phyloP scores from a whole-genome alignment of 2,797 vertebrate species.

The Podargus strigoides region DNA sequence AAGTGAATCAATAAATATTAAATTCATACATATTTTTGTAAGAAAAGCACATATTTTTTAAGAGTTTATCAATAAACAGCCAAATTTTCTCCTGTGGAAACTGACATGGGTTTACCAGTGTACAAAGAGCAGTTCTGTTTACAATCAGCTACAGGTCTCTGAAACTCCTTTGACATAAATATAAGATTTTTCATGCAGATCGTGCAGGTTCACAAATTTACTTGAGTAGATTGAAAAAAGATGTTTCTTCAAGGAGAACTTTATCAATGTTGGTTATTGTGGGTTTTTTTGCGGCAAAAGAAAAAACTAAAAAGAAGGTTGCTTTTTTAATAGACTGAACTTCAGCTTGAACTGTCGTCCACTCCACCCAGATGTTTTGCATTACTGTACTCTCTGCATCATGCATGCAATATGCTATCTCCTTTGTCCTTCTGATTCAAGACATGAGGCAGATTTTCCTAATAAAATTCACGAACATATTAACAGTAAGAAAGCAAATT shows the following conservation, averaged over 20 bases:
- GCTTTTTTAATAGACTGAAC: conserved; percentile 36
- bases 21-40: not conserved
- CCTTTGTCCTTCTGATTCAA: conserved; percentile 71
- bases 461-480: conserved; percentile 66
- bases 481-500: conserved; percentile 69
- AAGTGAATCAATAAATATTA: not conserved
- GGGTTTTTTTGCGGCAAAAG: not conserved
- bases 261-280: not conserved
- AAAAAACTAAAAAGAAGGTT: not conserved
- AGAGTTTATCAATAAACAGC: not conserved
- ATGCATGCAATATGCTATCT: conserved; percentile 72
- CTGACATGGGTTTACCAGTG: not conserved
- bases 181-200: not conserved
- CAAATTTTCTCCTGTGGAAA: not conserved
- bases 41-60: not conserved
- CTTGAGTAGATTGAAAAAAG: not conserved
- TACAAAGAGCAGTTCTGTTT: not conserved
- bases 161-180: not conserved
- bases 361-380: conserved; percentile 72
- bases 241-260: not conserved
- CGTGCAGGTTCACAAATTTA: not conserved
- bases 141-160: not conserved
- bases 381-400: conserved; percentile 72
- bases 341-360: conserved; percentile 35
- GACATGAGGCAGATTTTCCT: conserved; percentile 80